Evolutionary conservation across 2,888 invertebrate species (phyloP).

Genomic region (Melinopterus prodromus): DNA sequence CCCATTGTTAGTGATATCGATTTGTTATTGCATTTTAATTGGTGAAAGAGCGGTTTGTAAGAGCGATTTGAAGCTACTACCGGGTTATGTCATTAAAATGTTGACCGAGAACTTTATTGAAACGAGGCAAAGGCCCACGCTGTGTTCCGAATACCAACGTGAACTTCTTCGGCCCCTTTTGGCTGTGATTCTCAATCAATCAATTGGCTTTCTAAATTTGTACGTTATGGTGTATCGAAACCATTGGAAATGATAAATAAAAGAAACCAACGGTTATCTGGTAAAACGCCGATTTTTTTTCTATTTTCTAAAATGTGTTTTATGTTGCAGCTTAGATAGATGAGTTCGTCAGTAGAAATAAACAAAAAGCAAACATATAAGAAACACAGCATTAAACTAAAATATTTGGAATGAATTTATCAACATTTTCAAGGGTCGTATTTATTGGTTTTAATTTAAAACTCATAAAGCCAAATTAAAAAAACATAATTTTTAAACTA

Average conservation of each 20-base stretch:
- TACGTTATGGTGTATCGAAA: background rate
- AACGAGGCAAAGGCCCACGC: background rate
- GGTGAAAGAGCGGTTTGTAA: background rate
- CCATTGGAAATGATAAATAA: background rate
- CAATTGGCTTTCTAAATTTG: background rate
- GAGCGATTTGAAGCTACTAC: background rate
- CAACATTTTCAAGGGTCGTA: no score
- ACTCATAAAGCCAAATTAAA: no score
- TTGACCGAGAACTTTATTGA: background rate
- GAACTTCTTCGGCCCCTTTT: background rate
- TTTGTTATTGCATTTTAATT: conserved; percentile 17
- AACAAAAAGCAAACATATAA: no score
- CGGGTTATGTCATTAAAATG: background rate
- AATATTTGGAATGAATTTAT: no score
- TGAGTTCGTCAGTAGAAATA: no score
- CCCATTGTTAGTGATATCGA: conserved; percentile 22
- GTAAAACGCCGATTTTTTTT: background rate
- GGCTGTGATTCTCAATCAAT: background rate
- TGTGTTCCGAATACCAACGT: background rate
- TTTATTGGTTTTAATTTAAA: no score
- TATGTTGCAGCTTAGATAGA: background rate
- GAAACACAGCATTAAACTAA: no score
- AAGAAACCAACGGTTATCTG: background rate
- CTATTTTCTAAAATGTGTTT: background rate
- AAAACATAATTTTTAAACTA: no score